A percentile compares a stretch with the other conserved stretches of the same genome.
Evolutionary conservation across 2,113 vertebrate species (phyloP).

Genomic region (Oophaga pumilio): DNA sequence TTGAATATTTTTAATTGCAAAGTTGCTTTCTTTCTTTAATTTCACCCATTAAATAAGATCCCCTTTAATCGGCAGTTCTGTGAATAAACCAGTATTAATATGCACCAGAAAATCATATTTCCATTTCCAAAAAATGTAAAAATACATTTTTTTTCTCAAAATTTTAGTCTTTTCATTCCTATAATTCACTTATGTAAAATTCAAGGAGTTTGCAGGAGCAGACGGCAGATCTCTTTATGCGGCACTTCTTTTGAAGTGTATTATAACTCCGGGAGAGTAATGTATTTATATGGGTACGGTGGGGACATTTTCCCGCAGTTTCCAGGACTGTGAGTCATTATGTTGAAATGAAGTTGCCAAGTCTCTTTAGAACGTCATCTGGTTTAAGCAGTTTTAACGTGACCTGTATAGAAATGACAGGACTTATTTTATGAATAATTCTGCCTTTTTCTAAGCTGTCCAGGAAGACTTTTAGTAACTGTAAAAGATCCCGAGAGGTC

Average conservation of each 20-base stretch:
- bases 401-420: constrained; percentile 13
- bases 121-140: neutral
- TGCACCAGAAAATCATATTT: too few relatives aligned
- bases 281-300: neutral
- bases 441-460: neutral
- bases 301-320: neutral
- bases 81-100: too few relatives aligned
- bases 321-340: neutral
- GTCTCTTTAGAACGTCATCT: constrained; percentile 23
- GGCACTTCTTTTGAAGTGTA: neutral
- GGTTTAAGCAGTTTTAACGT: constrained; percentile 12
- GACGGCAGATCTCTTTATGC: neutral
- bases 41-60: too few relatives aligned
- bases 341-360: neutral
- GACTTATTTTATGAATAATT: neutral
- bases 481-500: neutral
- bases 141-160: neutral
- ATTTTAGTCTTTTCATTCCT: neutral
- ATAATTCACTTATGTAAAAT: neutral
- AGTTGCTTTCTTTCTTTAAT: too few relatives aligned
- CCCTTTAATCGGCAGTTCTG: too few relatives aligned
- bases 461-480: neutral
- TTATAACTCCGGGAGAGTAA: neutral
- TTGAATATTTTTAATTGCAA: too few relatives aligned
- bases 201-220: neutral